These are phyloP conservation scores for Sarcophilus harrisii DNA, from an alignment of 2,797 vertebrate genomes.

Conservation along the genomic window DNA sequence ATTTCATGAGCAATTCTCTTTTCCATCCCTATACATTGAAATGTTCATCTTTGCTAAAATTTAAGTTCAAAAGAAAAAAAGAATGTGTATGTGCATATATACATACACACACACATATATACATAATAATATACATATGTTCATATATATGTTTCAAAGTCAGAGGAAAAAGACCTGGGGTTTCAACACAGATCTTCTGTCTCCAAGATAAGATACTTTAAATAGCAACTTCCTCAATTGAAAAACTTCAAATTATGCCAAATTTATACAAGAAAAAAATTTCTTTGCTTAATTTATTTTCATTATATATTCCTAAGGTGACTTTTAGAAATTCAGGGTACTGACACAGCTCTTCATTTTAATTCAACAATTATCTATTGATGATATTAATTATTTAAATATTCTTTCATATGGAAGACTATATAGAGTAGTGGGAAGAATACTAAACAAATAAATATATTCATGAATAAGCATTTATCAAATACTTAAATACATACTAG, in stretches of 20 bases:
- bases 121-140: not conserved
- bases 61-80: not conserved
- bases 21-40: not conserved
- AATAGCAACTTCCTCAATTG: conserved; percentile 75
- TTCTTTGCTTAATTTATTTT: conserved; percentile 74
- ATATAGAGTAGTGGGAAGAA: not conserved
- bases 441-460: not conserved
- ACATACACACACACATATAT: not conserved
- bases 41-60: not conserved
- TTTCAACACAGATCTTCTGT: not conserved
- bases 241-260: conserved; percentile 70
- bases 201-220: conserved; percentile 31
- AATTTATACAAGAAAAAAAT: conserved; percentile 71
- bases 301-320: conserved; percentile 73
- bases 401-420: not conserved
- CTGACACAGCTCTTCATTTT: conserved; percentile 58
- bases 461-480: not conserved
- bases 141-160: not conserved
- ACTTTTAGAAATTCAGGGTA: conserved; percentile 50
- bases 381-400: not conserved
- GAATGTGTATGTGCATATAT: not conserved
- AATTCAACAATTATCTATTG: conserved; percentile 32
- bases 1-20: not conserved
- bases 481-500: not conserved
- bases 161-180: not conserved